A percentile compares a stretch with the other conserved stretches of the same genome.
These are phyloP conservation scores for Noctua fimbriata DNA, from an alignment of 2,888 invertebrate species.

Conservation along the genomic window DNA sequence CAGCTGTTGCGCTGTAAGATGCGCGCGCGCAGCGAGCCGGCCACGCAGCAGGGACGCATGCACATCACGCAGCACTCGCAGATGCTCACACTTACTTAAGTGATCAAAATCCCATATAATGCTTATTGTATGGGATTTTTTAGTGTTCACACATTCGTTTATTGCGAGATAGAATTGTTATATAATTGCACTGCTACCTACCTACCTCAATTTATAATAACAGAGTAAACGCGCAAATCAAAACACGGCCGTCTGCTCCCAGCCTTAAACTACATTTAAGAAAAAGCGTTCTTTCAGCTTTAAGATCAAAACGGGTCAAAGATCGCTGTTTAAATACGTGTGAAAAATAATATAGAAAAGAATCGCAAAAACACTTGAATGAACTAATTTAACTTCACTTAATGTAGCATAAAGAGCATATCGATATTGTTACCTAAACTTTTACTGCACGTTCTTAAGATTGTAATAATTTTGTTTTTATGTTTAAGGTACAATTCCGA, in stretches of 20 bases:
- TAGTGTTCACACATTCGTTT: neutral
- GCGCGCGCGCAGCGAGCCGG: conserved; percentile 87
- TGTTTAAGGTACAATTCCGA: neutral
- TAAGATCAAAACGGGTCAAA: conserved; percentile 4
- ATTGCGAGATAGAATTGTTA: neutral
- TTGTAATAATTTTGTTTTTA: conserved; percentile 17
- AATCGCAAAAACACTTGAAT: conserved; percentile 1
- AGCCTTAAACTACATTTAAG: conserved; percentile 3
- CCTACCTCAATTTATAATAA: conserved; percentile 1
- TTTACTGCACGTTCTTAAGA: conserved; percentile 12
- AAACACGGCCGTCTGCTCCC: neutral
- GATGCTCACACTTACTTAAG: conserved; percentile 90
- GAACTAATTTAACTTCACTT: conserved; percentile 23
- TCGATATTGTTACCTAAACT: conserved; percentile 22
- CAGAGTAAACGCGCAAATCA: neutral
- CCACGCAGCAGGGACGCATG: conserved; percentile 89
- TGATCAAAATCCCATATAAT: neutral
- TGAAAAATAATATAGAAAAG: conserved; percentile 1
- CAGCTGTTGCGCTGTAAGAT: conserved; percentile 90
- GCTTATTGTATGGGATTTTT: neutral
- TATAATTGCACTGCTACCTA: conserved; percentile 2
- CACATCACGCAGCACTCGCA: conserved; percentile 91
- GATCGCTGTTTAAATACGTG: conserved; percentile 3
- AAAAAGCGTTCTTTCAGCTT: conserved; percentile 9
- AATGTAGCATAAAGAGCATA: conserved; percentile 1